A percentile compares a stretch with the other conserved stretches of the same genome.
These are phyloP conservation scores for Sympetrum striolatum DNA, from an alignment of 2,888 invertebrate genomes.

Conservation along the genomic window DNA sequence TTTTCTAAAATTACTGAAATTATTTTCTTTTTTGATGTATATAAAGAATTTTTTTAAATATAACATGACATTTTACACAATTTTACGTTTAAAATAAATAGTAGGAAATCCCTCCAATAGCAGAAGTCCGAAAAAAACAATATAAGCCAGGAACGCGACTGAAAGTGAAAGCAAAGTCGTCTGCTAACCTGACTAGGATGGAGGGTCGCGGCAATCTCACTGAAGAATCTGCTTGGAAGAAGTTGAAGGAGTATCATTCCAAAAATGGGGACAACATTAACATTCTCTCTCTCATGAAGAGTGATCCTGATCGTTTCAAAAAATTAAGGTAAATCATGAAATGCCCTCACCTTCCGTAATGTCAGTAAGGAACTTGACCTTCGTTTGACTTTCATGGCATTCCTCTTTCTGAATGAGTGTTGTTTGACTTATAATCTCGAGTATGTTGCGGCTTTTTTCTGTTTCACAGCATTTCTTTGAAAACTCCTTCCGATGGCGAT, in stretches of 20 bases:
- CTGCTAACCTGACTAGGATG: conserved; percentile 56
- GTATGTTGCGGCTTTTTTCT: conserved; percentile 46
- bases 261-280: conserved; percentile 76
- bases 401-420: background rate
- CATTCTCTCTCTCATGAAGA: conserved; percentile 81
- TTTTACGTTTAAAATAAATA: no score
- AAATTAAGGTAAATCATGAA: conserved; percentile 78
- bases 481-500: conserved; percentile 86
- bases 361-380: conserved; percentile 49
- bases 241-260: conserved; percentile 77
- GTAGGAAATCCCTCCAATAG: background rate
- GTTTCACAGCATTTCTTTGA: conserved; percentile 70
- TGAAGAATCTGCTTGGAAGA: conserved; percentile 74
- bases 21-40: no score
- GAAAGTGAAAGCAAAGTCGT: conserved; percentile 36
- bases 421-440: background rate
- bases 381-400: conserved; percentile 41
- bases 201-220: conserved; percentile 64
- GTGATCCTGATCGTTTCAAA: conserved; percentile 82
- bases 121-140: background rate
- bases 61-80: no score
- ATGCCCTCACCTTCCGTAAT: background rate
- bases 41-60: no score
- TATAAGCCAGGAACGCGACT: background rate
- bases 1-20: no score